phyloP scores from a whole-genome alignment of 2,888 invertebrate species.

The Sisyra nigra region DNA sequence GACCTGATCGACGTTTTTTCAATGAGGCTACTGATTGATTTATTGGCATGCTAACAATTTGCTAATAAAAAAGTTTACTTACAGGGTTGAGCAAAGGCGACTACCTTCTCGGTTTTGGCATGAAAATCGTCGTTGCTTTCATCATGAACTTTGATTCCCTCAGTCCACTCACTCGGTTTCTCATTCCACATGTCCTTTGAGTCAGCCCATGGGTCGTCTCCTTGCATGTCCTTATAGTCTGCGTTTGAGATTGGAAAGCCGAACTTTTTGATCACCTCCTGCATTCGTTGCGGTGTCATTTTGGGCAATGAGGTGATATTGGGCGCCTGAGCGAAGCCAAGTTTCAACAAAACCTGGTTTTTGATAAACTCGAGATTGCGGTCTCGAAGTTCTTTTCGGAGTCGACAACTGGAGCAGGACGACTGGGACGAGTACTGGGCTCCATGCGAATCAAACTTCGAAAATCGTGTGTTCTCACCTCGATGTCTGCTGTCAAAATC shows the following conservation, averaged over 20 bases:
- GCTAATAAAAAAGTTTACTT: slow-evolving; percentile 18
- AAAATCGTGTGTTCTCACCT: background rate
- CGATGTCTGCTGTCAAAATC: background rate
- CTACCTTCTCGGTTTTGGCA: slow-evolving; percentile 47
- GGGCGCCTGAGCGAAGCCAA: slow-evolving; percentile 38
- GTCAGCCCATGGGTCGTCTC: slow-evolving; percentile 23
- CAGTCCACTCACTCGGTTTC: slow-evolving; percentile 14
- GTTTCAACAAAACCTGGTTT: slow-evolving; percentile 38
- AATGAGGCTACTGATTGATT: no score
- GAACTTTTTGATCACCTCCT: slow-evolving; percentile 18
- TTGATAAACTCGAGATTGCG: slow-evolving; percentile 40
- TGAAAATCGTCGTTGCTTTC: slow-evolving; percentile 49
- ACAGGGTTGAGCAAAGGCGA: slow-evolving; percentile 45
- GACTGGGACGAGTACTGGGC: background rate
- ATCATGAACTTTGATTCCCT: slow-evolving; percentile 34
- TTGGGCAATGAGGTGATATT: slow-evolving; percentile 41
- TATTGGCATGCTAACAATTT: no score
- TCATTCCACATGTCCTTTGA: background rate
- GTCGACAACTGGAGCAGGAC: slow-evolving; percentile 32
- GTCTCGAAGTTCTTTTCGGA: slow-evolving; percentile 37
- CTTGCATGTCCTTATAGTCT: slow-evolving; percentile 25
- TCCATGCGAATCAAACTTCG: background rate
- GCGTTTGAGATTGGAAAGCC: background rate
- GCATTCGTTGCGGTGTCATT: slow-evolving; percentile 29
- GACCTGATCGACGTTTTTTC: no score